Percentiles rank a stretch among this genome's conserved stretches.
These are phyloP conservation scores for Allophyes oxyacanthae DNA, from an alignment of 2,888 invertebrate species.

Conservation along the genomic window DNA sequence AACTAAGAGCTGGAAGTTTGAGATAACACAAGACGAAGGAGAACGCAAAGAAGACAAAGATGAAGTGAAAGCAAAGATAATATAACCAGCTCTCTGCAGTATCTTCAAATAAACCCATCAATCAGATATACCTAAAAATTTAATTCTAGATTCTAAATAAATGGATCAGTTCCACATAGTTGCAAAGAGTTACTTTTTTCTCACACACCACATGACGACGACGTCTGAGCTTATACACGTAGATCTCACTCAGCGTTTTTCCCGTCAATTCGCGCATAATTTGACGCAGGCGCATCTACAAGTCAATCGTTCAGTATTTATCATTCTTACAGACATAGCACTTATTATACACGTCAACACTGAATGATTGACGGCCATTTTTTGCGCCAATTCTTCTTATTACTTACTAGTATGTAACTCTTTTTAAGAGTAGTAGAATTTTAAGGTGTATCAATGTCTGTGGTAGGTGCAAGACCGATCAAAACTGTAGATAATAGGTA, in stretches of 20 bases:
- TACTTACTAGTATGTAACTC: conserved; percentile 5
- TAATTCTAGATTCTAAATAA: too few relatives aligned
- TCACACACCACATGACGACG: not conserved
- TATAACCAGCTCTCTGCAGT: too few relatives aligned
- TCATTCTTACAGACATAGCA: conserved; percentile 20
- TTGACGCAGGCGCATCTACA: conserved; percentile 39
- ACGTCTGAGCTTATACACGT: not conserved
- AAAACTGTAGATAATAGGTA: too few relatives aligned
- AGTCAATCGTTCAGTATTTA: conserved; percentile 43
- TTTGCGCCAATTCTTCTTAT: conserved; percentile 9
- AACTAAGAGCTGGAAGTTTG: not conserved
- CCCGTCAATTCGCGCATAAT: conserved; percentile 22
- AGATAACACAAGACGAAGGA: not conserved
- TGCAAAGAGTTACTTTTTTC: conserved; percentile 1
- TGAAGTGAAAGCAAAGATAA: too few relatives aligned
- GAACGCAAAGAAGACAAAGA: too few relatives aligned
- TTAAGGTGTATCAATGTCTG: not conserved
- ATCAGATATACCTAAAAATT: too few relatives aligned
- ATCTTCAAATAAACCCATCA: too few relatives aligned
- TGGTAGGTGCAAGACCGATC: not conserved
- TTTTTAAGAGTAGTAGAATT: conserved; percentile 8
- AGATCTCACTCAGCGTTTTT: conserved; percentile 24
- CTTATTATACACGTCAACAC: conserved; percentile 22
- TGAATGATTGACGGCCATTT: conserved; percentile 18
- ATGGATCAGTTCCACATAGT: too few relatives aligned